These are phyloP conservation scores for Thymelicus lineola DNA, from an alignment of 2,888 invertebrate species.

Conservation along the genomic window DNA sequence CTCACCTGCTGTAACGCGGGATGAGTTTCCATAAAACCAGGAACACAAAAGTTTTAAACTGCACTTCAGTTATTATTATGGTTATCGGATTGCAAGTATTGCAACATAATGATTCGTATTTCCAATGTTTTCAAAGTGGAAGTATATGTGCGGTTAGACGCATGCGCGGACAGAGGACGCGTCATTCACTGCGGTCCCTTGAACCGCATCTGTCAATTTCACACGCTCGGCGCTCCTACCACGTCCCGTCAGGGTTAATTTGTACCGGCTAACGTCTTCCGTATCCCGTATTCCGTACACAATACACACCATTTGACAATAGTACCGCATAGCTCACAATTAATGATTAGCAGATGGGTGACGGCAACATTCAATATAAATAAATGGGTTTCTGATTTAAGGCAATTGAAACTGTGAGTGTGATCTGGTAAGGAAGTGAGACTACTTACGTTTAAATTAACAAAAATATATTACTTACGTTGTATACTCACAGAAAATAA, in stretches of 20 bases:
- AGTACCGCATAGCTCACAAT: constrained; percentile 46
- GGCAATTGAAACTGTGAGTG: constrained; percentile 67
- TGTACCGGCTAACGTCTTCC: constrained; percentile 36
- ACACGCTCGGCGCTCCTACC: constrained; percentile 33
- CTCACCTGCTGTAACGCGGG: constrained; percentile 58
- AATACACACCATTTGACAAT: constrained; percentile 41
- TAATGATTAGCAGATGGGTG: constrained; percentile 60
- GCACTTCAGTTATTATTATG: constrained; percentile 48
- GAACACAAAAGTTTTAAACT: constrained; percentile 45
- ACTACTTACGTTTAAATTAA: constrained; percentile 11
- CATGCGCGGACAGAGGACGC: constrained; percentile 59
- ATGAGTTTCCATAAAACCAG: constrained; percentile 49
- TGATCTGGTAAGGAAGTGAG: constrained; percentile 50
- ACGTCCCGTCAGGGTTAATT: constrained; percentile 45
- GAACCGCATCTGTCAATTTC: constrained; percentile 48
- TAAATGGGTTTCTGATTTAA: constrained; percentile 76
- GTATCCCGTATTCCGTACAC: constrained; percentile 22
- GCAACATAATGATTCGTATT: constrained; percentile 49
- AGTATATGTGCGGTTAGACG: constrained; percentile 57
- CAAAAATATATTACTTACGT: not conserved
- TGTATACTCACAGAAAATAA: not conserved
- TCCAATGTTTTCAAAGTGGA: constrained; percentile 57
- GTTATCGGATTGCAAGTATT: constrained; percentile 32
- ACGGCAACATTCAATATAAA: constrained; percentile 62
- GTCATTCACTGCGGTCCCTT: constrained; percentile 34